Evolutionary conservation across 37 sponge, comb jelly and placozoan species (phyloP), one percentile per base, ranked within the genome.

Genomic region (Diacarnus erythraeanus): DNA sequence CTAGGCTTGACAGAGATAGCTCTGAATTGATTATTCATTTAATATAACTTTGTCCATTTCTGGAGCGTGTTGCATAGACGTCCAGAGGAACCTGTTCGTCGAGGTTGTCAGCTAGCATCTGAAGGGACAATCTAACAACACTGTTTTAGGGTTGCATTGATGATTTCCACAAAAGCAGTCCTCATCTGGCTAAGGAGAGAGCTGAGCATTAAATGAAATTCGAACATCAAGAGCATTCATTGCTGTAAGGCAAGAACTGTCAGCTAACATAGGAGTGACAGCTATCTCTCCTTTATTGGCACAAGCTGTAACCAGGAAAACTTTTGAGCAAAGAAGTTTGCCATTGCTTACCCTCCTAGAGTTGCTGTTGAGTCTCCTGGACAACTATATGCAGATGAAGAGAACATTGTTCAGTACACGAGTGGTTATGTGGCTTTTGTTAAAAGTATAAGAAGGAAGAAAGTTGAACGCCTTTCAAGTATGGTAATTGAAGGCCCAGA

Each of bases 391-490:
- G 79, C 79, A 29, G 26, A 67, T n/a, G n/a, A n/a, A n/a, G n/a
- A 43, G 56, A 65, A 67, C 66, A n/a, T n/a, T n/a, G n/a, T n/a
- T n/a, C n/a, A n/a, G n/a, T n/a, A 79, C 29, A 56, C 79, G 25
- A 30, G 79, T 79, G 79, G 79, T 67, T 79, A 79, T 42, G 79
- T 79, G 34, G 59, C 79, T 38, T 30, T 38, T 18, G 38, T 1
- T 69, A 51, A 76, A 43, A 20, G 38, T 21, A 9, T 17, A 43
- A 70, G 20, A 57, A 77, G 20, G 59, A 20, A 26, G 39, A 2
- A 41, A 64, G 64, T 84, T 10, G 77, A 84, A 25, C 69, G 84
- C 37, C 71, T 84, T 20, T 72, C 74, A 43, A 34, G 67, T 9
- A 84, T 84, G 84, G 84, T 71, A 22, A 42, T 51, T 38, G 20